These are phyloP conservation scores for Acholoe squamosa DNA, from an alignment of 2,888 invertebrate genomes.

Conservation along the genomic window DNA sequence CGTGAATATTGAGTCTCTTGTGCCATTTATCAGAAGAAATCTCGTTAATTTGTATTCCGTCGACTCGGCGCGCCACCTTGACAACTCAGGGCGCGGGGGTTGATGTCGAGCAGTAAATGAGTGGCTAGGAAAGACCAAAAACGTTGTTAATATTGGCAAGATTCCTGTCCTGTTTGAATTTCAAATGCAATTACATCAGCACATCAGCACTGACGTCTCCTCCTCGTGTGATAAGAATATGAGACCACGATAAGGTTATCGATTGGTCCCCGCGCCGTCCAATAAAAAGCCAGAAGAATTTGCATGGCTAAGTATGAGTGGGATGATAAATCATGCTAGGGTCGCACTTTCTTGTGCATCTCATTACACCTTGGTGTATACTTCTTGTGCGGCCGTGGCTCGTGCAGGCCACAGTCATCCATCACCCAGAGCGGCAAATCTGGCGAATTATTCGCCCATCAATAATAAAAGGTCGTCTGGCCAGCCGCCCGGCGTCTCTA, in stretches of 20 bases:
- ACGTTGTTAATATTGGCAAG: slow-evolving; percentile 41
- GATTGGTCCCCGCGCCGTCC: slow-evolving; percentile 15
- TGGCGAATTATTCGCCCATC: slow-evolving; percentile 49
- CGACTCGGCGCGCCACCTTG: slow-evolving; percentile 3
- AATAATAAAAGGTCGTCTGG: slow-evolving; percentile 46
- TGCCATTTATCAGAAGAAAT: slow-evolving; percentile 46
- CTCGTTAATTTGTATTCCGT: slow-evolving; percentile 50
- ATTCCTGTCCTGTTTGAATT: slow-evolving; percentile 44
- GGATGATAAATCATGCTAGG: slow-evolving; percentile 44
- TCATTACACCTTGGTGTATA: slow-evolving; percentile 23
- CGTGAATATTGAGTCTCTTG: slow-evolving; percentile 23
- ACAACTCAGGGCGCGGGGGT: slow-evolving; percentile 33
- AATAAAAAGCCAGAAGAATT: slow-evolving; percentile 38
- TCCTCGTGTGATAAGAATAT: slow-evolving; percentile 30
- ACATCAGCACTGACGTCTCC: background rate
- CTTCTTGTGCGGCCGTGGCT: slow-evolving; percentile 36
- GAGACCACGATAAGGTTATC: slow-evolving; percentile 37
- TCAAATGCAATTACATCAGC: slow-evolving; percentile 36
- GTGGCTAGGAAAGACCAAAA: slow-evolving; percentile 27
- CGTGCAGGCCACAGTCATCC: background rate
- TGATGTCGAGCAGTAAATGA: slow-evolving; percentile 37
- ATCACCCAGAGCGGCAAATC: slow-evolving; percentile 10
- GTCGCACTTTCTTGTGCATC: slow-evolving; percentile 54
- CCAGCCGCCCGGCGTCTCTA: background rate
- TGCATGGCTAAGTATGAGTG: slow-evolving; percentile 54